Conservation (phyloP, 2,888 invertebrate species). For the Pachycephus smyrnensis region DNA sequence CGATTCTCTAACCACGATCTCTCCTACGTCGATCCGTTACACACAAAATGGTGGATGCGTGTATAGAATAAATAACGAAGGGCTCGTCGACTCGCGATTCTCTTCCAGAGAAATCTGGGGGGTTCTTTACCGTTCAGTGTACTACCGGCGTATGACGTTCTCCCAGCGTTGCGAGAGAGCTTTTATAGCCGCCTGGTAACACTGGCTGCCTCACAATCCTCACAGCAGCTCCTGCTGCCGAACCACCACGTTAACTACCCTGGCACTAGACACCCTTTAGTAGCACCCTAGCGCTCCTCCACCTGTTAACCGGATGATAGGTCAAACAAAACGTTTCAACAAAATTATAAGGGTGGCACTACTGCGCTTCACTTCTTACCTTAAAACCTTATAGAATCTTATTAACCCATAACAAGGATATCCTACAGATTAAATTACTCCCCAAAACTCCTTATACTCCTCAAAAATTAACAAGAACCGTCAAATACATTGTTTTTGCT, state of each 20-base stretch:
- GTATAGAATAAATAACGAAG: background rate
- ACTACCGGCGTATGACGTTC: slow-evolving; percentile 60
- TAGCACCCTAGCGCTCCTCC: background rate
- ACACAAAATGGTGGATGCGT: background rate
- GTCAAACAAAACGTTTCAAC: background rate
- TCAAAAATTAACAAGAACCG: background rate
- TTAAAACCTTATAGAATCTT: background rate
- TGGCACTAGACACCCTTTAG: background rate
- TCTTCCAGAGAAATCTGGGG: slow-evolving; percentile 12
- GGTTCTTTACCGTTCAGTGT: slow-evolving; percentile 55
- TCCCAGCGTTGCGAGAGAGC: slow-evolving; percentile 51
- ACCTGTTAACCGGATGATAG: background rate
- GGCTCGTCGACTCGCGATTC: background rate
- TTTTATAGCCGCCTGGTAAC: slow-evolving; percentile 55
- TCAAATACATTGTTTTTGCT: background rate
- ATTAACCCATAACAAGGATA: background rate
- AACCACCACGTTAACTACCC: background rate
- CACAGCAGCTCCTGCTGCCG: background rate
- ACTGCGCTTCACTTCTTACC: background rate
- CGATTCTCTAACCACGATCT: background rate
- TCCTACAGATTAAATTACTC: background rate
- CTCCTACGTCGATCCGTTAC: background rate
- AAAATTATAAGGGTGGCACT: background rate
- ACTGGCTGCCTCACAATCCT: background rate
- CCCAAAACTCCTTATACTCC: background rate